phyloP scores from a whole-genome alignment of 2,888 invertebrate species.

The Ecdyonurus torrentis region DNA sequence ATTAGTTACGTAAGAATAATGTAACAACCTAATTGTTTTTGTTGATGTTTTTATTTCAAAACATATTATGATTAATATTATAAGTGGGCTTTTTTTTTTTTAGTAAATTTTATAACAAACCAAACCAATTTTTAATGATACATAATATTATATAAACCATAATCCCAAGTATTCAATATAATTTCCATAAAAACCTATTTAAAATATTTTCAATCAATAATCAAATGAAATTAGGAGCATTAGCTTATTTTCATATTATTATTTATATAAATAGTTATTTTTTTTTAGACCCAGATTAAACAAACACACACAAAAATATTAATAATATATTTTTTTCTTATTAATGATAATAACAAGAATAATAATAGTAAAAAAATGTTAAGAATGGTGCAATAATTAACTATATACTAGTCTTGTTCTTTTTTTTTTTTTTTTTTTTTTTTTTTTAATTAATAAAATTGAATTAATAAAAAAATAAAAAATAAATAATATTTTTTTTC shows the following conservation, averaged over 20 bases:
- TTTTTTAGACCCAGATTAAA: neutral
- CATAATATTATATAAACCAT: too few species aligned
- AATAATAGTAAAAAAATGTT: neutral
- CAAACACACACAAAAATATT: neutral
- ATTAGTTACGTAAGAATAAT: too few species aligned
- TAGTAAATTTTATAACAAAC: too few species aligned
- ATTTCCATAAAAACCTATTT: neutral
- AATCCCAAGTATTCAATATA: too few species aligned
- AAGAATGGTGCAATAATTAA: constrained; percentile 1
- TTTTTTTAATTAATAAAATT: neutral
- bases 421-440: neutral
- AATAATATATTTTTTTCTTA: too few species aligned
- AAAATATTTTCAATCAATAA: neutral
- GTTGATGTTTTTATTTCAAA: too few species aligned
- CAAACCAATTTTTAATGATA: too few species aligned
- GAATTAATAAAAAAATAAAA: neutral
- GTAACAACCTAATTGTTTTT: too few species aligned
- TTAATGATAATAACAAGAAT: neutral
- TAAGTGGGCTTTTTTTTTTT: neutral
- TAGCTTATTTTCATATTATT: neutral
- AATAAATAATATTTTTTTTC: neutral
- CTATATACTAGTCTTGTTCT: neutral
- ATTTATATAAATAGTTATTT: neutral
- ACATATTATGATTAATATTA: too few species aligned
- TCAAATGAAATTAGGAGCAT: neutral